Conservation (phyloP, 92 coral and sea anemone species). For the Porites divaricata region DNA sequence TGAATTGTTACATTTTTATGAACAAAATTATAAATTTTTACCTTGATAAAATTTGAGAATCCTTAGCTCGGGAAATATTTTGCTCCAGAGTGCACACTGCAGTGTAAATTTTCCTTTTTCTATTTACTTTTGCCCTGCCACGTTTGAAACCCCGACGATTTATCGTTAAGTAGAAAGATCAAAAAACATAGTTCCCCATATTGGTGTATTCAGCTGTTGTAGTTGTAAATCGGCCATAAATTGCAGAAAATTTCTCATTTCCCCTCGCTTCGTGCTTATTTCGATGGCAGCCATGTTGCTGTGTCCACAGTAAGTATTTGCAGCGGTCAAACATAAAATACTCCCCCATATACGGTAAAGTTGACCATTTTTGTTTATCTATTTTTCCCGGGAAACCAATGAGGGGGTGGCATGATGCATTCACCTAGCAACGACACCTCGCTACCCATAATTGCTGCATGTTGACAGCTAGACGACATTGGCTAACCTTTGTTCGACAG, state of each 20-base stretch:
- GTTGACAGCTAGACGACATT: background rate
- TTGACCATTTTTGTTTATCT: slow-evolving; percentile 6
- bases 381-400: slow-evolving; percentile 22
- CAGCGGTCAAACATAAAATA: slow-evolving; percentile 8
- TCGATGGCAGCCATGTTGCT: slow-evolving; percentile 22
- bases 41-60: slow-evolving; percentile 17
- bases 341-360: background rate
- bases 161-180: slow-evolving; percentile 17
- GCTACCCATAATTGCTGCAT: background rate
- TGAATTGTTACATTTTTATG: too few species aligned
- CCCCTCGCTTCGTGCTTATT: background rate
- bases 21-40: slow-evolving; percentile 5
- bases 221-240: background rate
- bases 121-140: slow-evolving; percentile 18
- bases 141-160: background rate
- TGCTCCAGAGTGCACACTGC: slow-evolving; percentile 7
- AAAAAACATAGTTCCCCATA: background rate
- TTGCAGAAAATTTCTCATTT: background rate
- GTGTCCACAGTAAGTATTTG: background rate
- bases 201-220: background rate
- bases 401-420: slow-evolving; percentile 10
- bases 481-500: background rate
- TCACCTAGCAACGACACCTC: slow-evolving; percentile 18
- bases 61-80: slow-evolving; percentile 1
- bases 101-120: slow-evolving; percentile 15